Conservation (phyloP, 2,797 vertebrate species). For the Synanceia verrucosa region DNA sequence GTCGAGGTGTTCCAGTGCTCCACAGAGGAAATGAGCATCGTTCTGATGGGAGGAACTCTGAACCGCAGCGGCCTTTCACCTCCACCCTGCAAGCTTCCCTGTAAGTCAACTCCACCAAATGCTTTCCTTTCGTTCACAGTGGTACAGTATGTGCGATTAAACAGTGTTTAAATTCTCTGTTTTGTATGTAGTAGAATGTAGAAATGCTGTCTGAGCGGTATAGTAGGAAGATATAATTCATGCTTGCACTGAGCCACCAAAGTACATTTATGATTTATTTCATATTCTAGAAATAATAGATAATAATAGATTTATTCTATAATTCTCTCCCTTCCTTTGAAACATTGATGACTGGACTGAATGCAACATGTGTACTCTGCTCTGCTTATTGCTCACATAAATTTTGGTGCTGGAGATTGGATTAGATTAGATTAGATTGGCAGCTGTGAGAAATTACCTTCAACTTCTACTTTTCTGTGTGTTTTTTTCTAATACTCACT, state of each 20-base stretch:
- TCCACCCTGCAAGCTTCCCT: slow-evolving; percentile 96
- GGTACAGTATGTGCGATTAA: not conserved
- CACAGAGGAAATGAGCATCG: slow-evolving; percentile 98
- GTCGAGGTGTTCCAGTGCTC: slow-evolving; percentile 98
- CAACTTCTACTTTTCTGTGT: not conserved
- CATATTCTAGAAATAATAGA: not conserved
- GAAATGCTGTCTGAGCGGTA: not conserved
- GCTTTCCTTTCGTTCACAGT: not conserved
- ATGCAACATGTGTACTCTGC: slow-evolving; percentile 43
- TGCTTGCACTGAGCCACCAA: too few relatives aligned
- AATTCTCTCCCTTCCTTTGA: not conserved
- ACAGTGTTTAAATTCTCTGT: not conserved
- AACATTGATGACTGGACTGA: not conserved
- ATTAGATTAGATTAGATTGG: slow-evolving; percentile 47
- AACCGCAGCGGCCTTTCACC: slow-evolving; percentile 97
- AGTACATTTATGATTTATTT: not conserved
- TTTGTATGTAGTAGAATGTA: not conserved
- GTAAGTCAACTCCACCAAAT: slow-evolving; percentile 77
- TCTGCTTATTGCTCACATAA: slow-evolving; percentile 46
- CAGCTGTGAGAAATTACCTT: slow-evolving; percentile 13
- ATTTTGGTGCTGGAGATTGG: slow-evolving; percentile 53
- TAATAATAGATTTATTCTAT: too few relatives aligned
- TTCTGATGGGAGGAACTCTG: slow-evolving; percentile 96
- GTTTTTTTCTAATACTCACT: not conserved
- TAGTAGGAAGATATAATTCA: not conserved